A percentile compares a stretch with the other conserved stretches of the same genome.
These are phyloP conservation scores for Heliothis virescens DNA, from an alignment of 1,140 invertebrate species.

Conservation along the genomic window DNA sequence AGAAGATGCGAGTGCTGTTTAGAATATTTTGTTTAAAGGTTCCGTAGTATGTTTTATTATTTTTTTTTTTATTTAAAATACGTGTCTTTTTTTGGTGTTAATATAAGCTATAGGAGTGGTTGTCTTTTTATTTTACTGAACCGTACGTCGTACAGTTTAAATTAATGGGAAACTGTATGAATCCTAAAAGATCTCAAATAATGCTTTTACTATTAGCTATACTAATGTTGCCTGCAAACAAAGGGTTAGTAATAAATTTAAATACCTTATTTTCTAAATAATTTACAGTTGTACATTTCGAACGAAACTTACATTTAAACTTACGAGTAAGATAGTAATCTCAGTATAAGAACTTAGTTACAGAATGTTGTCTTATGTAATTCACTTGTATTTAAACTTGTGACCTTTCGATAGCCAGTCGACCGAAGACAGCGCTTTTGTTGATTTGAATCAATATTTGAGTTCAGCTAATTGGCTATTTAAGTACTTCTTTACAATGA, in stretches of 20 bases:
- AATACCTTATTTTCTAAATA: not conserved
- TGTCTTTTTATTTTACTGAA: too few species aligned
- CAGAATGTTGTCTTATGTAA: slow-evolving; percentile 21
- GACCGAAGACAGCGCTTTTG: not conserved
- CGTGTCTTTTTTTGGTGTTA: not conserved
- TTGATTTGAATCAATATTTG: slow-evolving; percentile 17
- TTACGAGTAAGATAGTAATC: not conserved
- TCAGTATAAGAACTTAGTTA: not conserved
- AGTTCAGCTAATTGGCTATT: not conserved
- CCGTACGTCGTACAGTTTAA: too few species aligned
- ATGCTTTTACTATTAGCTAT: too few species aligned
- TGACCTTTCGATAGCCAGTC: slow-evolving; percentile 14
- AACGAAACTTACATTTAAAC: slow-evolving; percentile 15
- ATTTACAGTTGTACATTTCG: not conserved
- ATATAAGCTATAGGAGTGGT: not conserved
- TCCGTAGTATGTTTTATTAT: not conserved
- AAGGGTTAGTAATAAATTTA: not conserved
- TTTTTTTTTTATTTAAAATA: not conserved
- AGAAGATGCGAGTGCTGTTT: not conserved
- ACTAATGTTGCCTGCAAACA: too few species aligned
- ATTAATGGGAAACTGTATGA: too few species aligned
- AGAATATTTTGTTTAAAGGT: not conserved
- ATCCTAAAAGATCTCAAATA: too few species aligned
- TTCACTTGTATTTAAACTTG: not conserved
- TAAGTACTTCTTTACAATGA: not conserved